Conservation (phyloP, 1,140 invertebrate genomes). For the Panagrolaimus sp. region DNA sequence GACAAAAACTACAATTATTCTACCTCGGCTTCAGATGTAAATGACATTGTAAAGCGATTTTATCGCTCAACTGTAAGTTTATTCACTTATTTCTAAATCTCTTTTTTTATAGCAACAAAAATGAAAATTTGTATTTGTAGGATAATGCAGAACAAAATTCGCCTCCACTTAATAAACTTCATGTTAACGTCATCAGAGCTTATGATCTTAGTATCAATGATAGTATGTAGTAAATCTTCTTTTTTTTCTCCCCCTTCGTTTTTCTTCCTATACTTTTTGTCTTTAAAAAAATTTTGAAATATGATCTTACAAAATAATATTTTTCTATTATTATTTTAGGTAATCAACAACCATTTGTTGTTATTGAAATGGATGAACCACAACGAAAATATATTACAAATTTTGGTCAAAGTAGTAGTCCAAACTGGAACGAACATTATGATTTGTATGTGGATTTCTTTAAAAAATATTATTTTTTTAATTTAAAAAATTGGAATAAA, state of each 20-base stretch:
- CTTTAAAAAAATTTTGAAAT: slow-evolving; percentile 11
- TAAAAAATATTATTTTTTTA: no score
- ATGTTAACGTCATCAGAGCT: background rate
- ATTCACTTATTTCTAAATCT: background rate
- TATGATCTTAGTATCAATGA: slow-evolving; percentile 8
- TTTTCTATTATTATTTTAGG: background rate
- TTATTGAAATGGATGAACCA: slow-evolving; percentile 3
- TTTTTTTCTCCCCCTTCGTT: no score
- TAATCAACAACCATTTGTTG: slow-evolving; percentile 3
- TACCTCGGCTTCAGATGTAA: background rate
- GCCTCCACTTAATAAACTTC: background rate
- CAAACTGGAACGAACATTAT: slow-evolving; percentile 11
- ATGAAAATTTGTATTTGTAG: background rate
- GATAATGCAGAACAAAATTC: slow-evolving; percentile 12
- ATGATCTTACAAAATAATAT: no score
- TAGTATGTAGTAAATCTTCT: background rate
- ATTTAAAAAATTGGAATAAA: no score
- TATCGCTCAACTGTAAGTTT: slow-evolving; percentile 8
- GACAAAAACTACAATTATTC: background rate
- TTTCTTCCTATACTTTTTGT: no score
- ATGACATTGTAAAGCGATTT: slow-evolving; percentile 6
- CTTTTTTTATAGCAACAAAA: background rate
- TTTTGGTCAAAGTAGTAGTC: slow-evolving; percentile 4
- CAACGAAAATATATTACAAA: background rate
- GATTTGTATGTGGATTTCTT: background rate